A percentile compares a stretch with the other conserved stretches of the same genome.
phyloP scores from a whole-genome alignment of 2,888 invertebrate species.

The Congeria kusceri region DNA sequence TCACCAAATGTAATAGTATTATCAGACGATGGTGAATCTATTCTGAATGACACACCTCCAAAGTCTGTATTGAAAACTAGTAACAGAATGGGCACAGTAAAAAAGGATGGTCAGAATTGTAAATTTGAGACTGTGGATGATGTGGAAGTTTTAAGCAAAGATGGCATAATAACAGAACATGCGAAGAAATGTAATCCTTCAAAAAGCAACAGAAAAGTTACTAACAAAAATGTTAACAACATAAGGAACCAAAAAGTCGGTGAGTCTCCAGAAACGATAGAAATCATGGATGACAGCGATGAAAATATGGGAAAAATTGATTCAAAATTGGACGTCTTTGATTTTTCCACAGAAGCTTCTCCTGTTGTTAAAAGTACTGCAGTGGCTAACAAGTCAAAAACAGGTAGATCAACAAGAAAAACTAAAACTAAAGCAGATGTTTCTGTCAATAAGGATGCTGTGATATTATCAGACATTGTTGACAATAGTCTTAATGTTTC shows the following conservation, averaged over 20 bases:
- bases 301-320: not conserved
- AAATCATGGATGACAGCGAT: not conserved
- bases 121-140: too few species aligned
- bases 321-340: constrained; percentile 32
- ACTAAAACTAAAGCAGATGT: not conserved
- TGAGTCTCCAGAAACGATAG: constrained; percentile 2
- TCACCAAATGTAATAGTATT: too few species aligned
- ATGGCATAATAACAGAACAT: too few species aligned
- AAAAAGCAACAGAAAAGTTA: not conserved
- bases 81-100: too few species aligned
- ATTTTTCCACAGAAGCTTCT: constrained; percentile 38
- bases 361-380: constrained; percentile 7
- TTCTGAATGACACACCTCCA: too few species aligned
- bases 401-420: constrained; percentile 11
- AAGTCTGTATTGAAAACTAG: too few species aligned
- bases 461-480: not conserved
- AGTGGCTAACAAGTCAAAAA: constrained; percentile 12
- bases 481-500: constrained; percentile 7
- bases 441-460: constrained; percentile 3
- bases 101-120: too few species aligned
- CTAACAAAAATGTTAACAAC: not conserved
- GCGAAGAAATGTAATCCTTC: too few species aligned
- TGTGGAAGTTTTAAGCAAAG: too few species aligned
- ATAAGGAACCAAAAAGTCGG: not conserved
- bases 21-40: too few species aligned